Conservation (phyloP, 2,113 vertebrate species). For the Bambusicola thoracicus region DNA sequence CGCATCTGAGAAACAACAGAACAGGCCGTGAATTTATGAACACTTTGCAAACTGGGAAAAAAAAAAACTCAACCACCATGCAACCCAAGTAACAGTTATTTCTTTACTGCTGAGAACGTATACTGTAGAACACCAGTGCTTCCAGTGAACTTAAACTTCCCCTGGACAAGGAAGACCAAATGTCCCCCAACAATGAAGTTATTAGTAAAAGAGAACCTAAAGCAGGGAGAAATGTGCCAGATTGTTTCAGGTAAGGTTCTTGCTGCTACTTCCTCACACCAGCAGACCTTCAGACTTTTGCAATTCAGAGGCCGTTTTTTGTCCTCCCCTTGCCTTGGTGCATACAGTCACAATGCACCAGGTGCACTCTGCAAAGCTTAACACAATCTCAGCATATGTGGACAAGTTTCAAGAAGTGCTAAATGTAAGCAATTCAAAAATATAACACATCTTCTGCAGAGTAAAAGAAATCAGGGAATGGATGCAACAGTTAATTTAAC, state of each 20-base stretch:
- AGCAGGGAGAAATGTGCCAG: fast-evolving
- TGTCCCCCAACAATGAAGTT: not conserved
- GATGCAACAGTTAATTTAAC: not conserved
- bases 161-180: not conserved
- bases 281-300: not conserved
- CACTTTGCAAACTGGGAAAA: not conserved
- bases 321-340: not conserved
- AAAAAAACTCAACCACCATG: not conserved
- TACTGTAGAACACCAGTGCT: not conserved
- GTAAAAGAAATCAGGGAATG: not conserved
- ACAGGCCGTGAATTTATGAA: not conserved
- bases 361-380: not conserved
- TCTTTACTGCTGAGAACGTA: fast-evolving
- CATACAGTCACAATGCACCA: not conserved
- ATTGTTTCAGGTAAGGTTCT: not conserved
- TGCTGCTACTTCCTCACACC: not conserved
- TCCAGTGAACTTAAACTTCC: not conserved
- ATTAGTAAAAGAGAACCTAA: not conserved
- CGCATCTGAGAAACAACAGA: not conserved
- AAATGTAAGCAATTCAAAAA: not conserved
- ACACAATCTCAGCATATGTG: not conserved
- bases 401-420: not conserved
- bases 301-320: not conserved
- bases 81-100: not conserved
- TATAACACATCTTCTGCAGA: not conserved